Base-by-base conservation (phyloP, 2,113 vertebrate species). In the Entosphenus tridentatus region DNA sequence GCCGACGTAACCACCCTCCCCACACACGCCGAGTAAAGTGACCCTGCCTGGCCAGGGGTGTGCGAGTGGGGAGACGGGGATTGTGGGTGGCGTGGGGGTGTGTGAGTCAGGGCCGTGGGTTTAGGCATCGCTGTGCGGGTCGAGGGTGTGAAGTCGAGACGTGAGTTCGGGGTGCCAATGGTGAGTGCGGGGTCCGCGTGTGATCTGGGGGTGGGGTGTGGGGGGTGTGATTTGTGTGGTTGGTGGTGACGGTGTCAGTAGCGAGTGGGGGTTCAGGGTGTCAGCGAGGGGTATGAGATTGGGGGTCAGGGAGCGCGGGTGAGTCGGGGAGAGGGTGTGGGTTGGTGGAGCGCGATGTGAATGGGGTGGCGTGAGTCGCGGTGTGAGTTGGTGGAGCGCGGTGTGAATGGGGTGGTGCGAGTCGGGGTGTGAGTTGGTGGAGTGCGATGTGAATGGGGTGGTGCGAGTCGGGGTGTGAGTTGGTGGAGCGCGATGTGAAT, bases 251-350 rank as follows among this genome's bases (percentile, higher is more conserved):
- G 77, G 76, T 68, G 77, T 79, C 80, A 80, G 81, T 79, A 78
- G 77, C 80, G 78, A 12, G 79, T 75, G 73, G 77, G 78, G 71
- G 79, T 75, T 71, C 80, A 79, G 80, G 73, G 65, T 57, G 70
- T 67, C 17, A 69, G 59, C 1, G 13, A 3, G 57, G 70, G 71
- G 71, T 67, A 70, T 69, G 72, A 67, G 72, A 57, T 70, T 18
- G 71, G 18, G 69, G 14, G 68, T 62, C 75, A 57, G 77, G 59
- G 69, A 57, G 8, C 70, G 56, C 68, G 71, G 13, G 39, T 56
- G 54, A 55, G 68, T 57, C 72, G 21, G 9, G 56, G 68, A 21
- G 67, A 21, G 8, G 56, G 70, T 17, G 68, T 68, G 72, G 72
- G 73, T 68, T 72, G 57, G 54, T 72, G 67, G 59, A 54, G 57